phyloP scores from a whole-genome alignment of 2,113 vertebrate species.

The Hydropotes inermis region DNA sequence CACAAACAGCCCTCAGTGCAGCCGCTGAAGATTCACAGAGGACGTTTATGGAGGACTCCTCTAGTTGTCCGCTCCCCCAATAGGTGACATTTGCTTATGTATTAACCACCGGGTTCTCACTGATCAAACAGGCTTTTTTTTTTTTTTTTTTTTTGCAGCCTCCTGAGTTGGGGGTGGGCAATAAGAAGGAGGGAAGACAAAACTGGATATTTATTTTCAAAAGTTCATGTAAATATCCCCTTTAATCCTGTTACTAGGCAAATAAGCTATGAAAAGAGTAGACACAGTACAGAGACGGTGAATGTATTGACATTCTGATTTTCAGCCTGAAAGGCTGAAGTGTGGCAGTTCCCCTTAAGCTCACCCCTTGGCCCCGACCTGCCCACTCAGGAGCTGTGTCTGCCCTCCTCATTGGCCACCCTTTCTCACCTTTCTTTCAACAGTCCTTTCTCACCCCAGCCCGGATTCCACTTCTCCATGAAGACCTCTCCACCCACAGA shows the following conservation, averaged over 20 bases:
- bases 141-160: not conserved
- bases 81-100: slow-evolving; percentile 66
- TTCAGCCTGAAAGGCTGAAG: not conserved
- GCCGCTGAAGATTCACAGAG: not conserved
- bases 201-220: slow-evolving; percentile 68
- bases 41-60: not conserved
- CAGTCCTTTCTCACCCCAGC: rapidly evolving
- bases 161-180: not conserved
- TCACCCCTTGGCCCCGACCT: not conserved
- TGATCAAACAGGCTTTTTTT: slow-evolving; percentile 35
- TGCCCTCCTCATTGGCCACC: rapidly evolving
- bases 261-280: slow-evolving; percentile 46
- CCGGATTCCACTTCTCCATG: rapidly evolving
- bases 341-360: not conserved
- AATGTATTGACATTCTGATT: slow-evolving; percentile 6
- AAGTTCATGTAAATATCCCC: slow-evolving; percentile 76
- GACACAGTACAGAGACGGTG: not conserved
- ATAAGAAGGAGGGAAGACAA: slow-evolving; percentile 42
- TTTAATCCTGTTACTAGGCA: slow-evolving; percentile 64
- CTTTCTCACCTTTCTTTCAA: too few relatives aligned
- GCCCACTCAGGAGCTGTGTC: not conserved
- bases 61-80: not conserved
- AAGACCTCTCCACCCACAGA: not conserved
- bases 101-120: slow-evolving; percentile 43
- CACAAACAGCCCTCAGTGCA: rapidly evolving